Evolutionary conservation across 1,140 invertebrate genomes (phyloP).

Genomic region (Ips nitidus): DNA sequence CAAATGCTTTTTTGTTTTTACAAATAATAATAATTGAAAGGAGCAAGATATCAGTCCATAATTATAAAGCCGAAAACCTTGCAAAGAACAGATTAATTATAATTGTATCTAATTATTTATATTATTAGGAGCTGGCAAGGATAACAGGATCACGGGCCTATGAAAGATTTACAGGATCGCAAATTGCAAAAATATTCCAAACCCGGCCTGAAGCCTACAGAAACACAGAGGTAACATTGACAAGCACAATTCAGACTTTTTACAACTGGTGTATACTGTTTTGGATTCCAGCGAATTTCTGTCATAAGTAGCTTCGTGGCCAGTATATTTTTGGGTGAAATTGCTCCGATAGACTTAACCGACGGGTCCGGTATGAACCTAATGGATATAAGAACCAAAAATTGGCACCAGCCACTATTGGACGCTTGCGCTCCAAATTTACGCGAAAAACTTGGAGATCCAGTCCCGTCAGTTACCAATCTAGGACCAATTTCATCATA

Average conservation of each 20-base stretch:
- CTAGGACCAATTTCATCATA: constrained; percentile 76
- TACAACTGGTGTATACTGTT: neutral
- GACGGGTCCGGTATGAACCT: constrained; percentile 98
- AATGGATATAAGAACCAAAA: constrained; percentile 78
- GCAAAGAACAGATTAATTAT: too few species aligned
- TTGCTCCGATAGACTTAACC: constrained; percentile 87
- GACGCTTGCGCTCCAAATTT: constrained; percentile 74
- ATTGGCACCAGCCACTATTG: constrained; percentile 76
- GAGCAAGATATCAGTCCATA: too few species aligned
- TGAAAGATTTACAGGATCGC: constrained; percentile 90
- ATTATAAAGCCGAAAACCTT: too few species aligned
- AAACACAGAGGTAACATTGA: constrained; percentile 69
- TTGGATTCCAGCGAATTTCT: constrained; percentile 75
- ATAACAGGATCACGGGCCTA: constrained; percentile 92
- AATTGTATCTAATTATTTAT: neutral
- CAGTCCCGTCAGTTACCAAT: constrained; percentile 68
- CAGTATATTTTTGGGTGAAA: constrained; percentile 84
- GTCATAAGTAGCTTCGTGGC: constrained; percentile 91
- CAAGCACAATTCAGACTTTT: neutral
- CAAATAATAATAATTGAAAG: too few species aligned
- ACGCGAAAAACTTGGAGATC: constrained; percentile 67
- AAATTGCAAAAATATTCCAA: constrained; percentile 87
- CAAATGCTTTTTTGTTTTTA: too few species aligned
- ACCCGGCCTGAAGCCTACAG: constrained; percentile 73
- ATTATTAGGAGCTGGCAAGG: constrained; percentile 68